Percentiles rank a stretch among this genome's conserved stretches.
Conservation (phyloP, 2,797 vertebrate genomes). For the Amazona ochrocephala region DNA sequence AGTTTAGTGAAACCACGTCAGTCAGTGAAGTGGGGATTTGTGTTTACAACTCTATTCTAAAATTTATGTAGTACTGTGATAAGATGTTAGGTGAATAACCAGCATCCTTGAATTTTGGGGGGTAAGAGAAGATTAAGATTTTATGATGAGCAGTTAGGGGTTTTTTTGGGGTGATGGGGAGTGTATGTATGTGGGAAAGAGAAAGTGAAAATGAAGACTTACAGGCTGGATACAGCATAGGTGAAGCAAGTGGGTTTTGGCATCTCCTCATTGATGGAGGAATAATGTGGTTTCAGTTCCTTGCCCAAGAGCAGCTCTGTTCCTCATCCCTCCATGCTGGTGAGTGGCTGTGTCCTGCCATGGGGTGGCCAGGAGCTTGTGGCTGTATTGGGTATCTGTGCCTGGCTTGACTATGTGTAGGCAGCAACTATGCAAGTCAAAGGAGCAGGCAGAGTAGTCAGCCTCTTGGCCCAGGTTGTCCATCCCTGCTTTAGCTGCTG, state of each 20-base stretch:
- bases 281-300: neutral
- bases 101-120: neutral
- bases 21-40: neutral
- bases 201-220: neutral
- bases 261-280: neutral
- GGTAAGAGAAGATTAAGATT: neutral
- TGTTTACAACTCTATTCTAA: neutral
- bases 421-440: neutral
- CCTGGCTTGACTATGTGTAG: neutral
- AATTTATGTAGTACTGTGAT: neutral
- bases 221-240: neutral
- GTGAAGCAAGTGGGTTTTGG: neutral
- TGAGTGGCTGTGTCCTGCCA: neutral
- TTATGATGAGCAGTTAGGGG: neutral
- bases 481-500: neutral
- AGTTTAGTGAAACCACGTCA: neutral
- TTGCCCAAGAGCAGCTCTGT: neutral
- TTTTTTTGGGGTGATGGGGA: neutral
- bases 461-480: neutral
- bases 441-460: neutral
- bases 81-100: neutral
- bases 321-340: rapidly evolving
- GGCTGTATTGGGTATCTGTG: neutral
- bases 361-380: neutral
- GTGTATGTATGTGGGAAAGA: neutral